Evolutionary conservation across 2,113 vertebrate genomes (phyloP), one percentile per base, ranked within the genome.

Genomic region (Pitta sordida): DNA sequence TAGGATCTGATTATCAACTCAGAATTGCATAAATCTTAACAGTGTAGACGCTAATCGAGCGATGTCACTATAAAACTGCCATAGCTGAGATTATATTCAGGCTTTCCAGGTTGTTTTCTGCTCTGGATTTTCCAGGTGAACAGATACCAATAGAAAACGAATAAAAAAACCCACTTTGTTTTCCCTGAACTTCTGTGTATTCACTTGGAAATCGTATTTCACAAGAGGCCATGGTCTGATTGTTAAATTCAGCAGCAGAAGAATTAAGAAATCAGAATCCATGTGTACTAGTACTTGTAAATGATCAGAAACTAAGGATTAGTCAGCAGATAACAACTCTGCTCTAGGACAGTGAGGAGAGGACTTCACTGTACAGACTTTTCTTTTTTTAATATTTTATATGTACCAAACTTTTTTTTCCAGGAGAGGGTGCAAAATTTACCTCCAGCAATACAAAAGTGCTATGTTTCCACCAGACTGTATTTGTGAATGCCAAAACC

Each of bases 361-460:
- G 11, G 22, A 55, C 46, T 73, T 88, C 30, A 36, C 39, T 69
- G 13, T 15, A 59, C 4, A 52, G 7, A 24, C 0, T 0, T 30
- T 43, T n/a, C 9, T 30, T 53, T 91, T 18, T n/a, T 11, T 30
- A 12, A 12, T 63, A 16, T 51, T 56, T 70, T 49, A 16, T 62
- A 23, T 76, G 71, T 90, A 58, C 46, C 94, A 69, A 88, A 48
- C 11, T 29, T 46, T 85, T 91, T 56, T 94, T 93, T 93, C 96
- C 97, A 96, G 96, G 74, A 98, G 96, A 90, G 95, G 97, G 98
- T 86, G 56, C 93, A 97, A 86, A 92, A 91, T 93, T 95, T 78
- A 84, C 49, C 76, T 62, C 21, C 22, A 30, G 22, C 13, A 20
- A n/a, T 51, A 39, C 37, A 63, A 69, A 43, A 87, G 39, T 53